phyloP scores from a whole-genome alignment of 2,113 vertebrate genomes.

The Boulengeromyrus knoepffleri region DNA sequence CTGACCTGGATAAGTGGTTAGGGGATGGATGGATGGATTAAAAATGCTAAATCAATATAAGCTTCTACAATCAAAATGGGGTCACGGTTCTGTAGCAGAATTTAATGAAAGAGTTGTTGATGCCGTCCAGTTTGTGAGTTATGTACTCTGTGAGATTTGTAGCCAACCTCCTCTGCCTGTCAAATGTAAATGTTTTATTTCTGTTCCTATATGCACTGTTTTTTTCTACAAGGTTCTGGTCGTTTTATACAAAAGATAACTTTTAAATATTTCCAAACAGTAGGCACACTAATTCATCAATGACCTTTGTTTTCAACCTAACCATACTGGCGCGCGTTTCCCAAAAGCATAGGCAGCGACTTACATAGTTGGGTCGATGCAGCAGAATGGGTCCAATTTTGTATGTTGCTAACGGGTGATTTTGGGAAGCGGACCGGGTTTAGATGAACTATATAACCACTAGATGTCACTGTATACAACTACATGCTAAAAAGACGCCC shows the following conservation, averaged over 20 bases:
- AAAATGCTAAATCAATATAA: background rate
- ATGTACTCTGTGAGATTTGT: background rate
- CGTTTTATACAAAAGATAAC: background rate
- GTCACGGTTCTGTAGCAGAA: background rate
- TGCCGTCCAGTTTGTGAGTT: background rate
- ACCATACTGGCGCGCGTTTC: background rate
- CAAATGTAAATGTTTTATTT: background rate
- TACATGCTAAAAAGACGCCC: background rate
- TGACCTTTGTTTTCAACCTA: background rate
- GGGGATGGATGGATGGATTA: background rate
- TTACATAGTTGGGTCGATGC: background rate
- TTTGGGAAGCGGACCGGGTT: background rate
- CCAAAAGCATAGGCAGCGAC: background rate
- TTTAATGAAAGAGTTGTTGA: background rate
- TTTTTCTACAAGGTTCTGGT: background rate
- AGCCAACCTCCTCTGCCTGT: background rate
- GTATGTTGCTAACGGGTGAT: background rate
- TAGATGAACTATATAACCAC: background rate
- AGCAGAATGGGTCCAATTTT: background rate
- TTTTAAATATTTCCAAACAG: background rate
- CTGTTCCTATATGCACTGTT: background rate
- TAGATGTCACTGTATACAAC: constrained; percentile 1
- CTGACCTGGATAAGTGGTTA: background rate
- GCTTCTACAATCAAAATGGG: background rate
- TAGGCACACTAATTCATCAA: background rate